Evolutionary conservation across 2,888 invertebrate species (phyloP).

Genomic region (Rhagophthalmus giganteus): DNA sequence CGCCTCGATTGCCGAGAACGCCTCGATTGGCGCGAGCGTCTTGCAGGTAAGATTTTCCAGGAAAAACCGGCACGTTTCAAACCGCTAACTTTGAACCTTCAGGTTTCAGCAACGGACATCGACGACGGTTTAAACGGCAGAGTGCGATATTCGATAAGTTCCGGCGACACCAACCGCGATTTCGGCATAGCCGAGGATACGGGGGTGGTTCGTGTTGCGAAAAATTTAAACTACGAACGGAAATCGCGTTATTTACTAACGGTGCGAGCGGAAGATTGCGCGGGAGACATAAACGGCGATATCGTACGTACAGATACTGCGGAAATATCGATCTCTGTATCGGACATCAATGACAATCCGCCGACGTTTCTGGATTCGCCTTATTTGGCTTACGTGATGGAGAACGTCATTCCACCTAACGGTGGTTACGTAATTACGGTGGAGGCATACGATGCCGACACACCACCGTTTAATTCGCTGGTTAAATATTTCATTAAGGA

Average conservation of each 20-base stretch:
- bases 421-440: constrained; percentile 81
- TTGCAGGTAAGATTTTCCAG: constrained; percentile 68
- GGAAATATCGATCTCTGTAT: constrained; percentile 80
- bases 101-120: constrained; percentile 87
- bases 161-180: constrained; percentile 88
- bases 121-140: constrained; percentile 90
- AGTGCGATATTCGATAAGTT: constrained; percentile 85
- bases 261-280: constrained; percentile 87
- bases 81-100: too few relatives aligned
- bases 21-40: constrained; percentile 90
- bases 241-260: constrained; percentile 81
- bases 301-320: constrained; percentile 69
- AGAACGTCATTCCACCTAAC: constrained; percentile 82
- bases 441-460: constrained; percentile 88
- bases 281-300: constrained; percentile 65
- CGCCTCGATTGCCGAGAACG: constrained; percentile 88
- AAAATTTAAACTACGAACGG: constrained; percentile 91
- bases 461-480: constrained; percentile 85
- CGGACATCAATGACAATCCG: constrained; percentile 92
- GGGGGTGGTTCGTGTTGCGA: constrained; percentile 87
- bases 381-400: constrained; percentile 90
- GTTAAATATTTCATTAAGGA: constrained; percentile 92
- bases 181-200: constrained; percentile 91
- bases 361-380: constrained; percentile 95
- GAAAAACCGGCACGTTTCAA: too few relatives aligned